Evolutionary conservation across 1,140 invertebrate species (phyloP), one percentile per base, ranked within the genome.

Genomic region (Monochamus saltuarius): DNA sequence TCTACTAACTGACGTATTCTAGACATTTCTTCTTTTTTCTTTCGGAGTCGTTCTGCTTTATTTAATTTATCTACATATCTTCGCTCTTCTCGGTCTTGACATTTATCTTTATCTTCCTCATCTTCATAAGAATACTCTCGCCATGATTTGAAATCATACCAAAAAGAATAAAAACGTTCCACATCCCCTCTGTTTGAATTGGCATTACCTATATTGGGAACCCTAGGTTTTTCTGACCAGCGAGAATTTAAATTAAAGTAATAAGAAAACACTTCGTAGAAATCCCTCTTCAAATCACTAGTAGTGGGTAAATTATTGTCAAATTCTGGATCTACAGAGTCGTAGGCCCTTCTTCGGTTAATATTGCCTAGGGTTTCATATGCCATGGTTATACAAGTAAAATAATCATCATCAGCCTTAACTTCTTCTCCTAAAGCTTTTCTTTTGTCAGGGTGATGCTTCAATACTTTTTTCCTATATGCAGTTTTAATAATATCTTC

Each of bases 121-220:
- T 99, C 97, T 56, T 98, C 78, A 77, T 99, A 99, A n/a, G 96
- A 99, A 81, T 91, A 99, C 72, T 99, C 97, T 64, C 97, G 82
- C 97, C 97, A 99, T 0, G 97, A 99, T 67, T 98, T 94, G 80
- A 98, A 99, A 65, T 95, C 87, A 77, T 98, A 98, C 95, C 95
- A 97, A 78, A 94, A 94, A 38, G 87, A 85, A 75, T 94, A 94
- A 79, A 94, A 94, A 38, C 83, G 82, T 72, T 97, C 91, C 1
- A 95, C 91, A 69, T 89, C 83, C 57, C 87, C 83, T 45, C 90
- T 79, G 0, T 84, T 77, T 43, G 85, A 86, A 55, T 88, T 79
- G 8, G 86, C 80, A 73, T 88, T 85, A 35, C 96, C 97, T 45
- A 99, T 79, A 60, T 84, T 78, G 19, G 97, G 96, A 1, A 97